A percentile compares a stretch with the other conserved stretches of the same genome.
Evolutionary conservation across 2,888 invertebrate genomes (phyloP).

Genomic region (Chymomyza procnemis): DNA sequence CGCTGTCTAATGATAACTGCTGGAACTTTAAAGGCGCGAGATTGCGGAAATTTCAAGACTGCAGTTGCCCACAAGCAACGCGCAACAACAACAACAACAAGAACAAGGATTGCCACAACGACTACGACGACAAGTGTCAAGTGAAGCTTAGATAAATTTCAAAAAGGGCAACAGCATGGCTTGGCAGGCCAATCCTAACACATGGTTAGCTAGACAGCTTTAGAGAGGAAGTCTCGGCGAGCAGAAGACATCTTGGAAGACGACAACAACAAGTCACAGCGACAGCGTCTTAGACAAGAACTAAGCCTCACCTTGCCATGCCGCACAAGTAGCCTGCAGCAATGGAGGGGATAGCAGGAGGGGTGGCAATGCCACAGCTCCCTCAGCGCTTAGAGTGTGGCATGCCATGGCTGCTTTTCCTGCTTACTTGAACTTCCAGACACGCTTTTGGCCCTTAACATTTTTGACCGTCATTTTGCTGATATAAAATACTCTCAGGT

Average conservation of each 20-base stretch:
- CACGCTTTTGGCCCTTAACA: conserved; percentile 76
- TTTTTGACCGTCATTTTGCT: conserved; percentile 70
- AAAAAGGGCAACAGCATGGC: conserved; percentile 62
- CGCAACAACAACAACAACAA: conserved; percentile 32
- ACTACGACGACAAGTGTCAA: conserved; percentile 65
- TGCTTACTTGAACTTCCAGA: conserved; percentile 72
- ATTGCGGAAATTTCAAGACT: conserved; percentile 62
- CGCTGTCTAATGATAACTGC: conserved; percentile 68
- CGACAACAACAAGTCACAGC: conserved; percentile 17
- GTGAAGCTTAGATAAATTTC: conserved; percentile 69
- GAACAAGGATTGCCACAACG: conserved; percentile 30
- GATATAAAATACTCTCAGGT: conserved; percentile 60
- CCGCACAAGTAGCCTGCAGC: conserved; percentile 63
- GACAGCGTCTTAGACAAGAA: conserved; percentile 35
- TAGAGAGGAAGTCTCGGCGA: conserved; percentile 11
- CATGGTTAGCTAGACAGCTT: conserved; percentile 2
- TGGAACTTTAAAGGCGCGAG: conserved; percentile 66
- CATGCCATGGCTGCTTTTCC: conserved; percentile 47
- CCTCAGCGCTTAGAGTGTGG: conserved; percentile 34
- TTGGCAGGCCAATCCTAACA: conserved; percentile 34
- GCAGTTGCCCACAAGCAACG: conserved; percentile 16
- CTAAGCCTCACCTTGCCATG: conserved; percentile 57
- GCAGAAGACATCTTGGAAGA: conserved; percentile 18
- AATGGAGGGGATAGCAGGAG: conserved; percentile 24
- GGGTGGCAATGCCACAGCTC: conserved; percentile 22